These are phyloP conservation scores for Dendrolimus houi DNA, from an alignment of 2,888 invertebrate species.

Conservation along the genomic window DNA sequence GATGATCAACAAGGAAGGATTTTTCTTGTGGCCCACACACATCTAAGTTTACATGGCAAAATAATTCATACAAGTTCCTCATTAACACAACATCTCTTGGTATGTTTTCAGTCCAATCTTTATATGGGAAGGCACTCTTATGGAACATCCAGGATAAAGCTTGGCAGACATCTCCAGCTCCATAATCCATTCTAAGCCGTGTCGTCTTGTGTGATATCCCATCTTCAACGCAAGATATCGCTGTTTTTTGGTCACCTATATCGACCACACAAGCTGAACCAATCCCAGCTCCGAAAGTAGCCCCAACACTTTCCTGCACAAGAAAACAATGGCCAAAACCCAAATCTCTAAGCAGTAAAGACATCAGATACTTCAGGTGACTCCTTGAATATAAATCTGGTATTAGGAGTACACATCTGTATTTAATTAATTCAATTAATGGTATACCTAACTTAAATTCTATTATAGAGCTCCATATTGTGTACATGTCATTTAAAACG, in stretches of 20 bases:
- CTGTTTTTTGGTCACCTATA: conserved; percentile 96
- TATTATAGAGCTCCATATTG: conserved; percentile 91
- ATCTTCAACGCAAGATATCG: conserved; percentile 97
- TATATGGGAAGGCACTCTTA: conserved; percentile 93
- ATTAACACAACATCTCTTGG: conserved; percentile 87
- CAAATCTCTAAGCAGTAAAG: conserved; percentile 85
- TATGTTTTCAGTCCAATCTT: conserved; percentile 83
- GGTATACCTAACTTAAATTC: conserved; percentile 86
- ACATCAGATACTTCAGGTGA: conserved; percentile 90
- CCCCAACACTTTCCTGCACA: conserved; percentile 81
- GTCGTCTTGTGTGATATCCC: conserved; percentile 94
- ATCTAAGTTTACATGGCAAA: conserved; percentile 94
- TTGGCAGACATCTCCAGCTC: conserved; percentile 94
- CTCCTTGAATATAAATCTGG: conserved; percentile 93
- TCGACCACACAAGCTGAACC: conserved; percentile 94
- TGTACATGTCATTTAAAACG: conserved; percentile 89
- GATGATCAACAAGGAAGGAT: conserved; percentile 84
- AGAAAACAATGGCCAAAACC: conserved; percentile 91
- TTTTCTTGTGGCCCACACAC: conserved; percentile 93
- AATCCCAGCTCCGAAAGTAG: conserved; percentile 69
- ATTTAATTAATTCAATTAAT: conserved; percentile 81
- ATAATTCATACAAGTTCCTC: conserved; percentile 90
- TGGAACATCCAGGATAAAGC: conserved; percentile 91
- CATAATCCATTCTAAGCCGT: conserved; percentile 89
- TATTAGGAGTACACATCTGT: conserved; percentile 90